Evolutionary conservation across 2,888 invertebrate genomes (phyloP), one percentile per base, ranked within the genome.

Genomic region (Caenorhabditis sp.): DNA sequence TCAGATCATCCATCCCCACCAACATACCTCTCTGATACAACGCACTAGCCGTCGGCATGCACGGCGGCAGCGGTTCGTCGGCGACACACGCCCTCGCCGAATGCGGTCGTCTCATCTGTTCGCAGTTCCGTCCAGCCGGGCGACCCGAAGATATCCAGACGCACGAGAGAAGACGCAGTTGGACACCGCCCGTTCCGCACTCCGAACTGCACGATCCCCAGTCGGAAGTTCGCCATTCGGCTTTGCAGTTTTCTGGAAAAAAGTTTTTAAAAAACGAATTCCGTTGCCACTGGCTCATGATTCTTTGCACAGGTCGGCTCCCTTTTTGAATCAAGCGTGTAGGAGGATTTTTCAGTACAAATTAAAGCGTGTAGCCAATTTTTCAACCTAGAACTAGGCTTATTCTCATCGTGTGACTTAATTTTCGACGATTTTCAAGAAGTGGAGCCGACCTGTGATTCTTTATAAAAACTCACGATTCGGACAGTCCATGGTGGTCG

Each of bases 181-280:
- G 95, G 68, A 96, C 95, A 0, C 97, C 97, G 88, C 95, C 94
- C 78, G 94, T 94, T 51, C 95, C 96, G 92, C 97, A 97, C 0
- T 94, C 93, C 24, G 96, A 96, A 87, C 95, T 94, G 92, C 97
- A 98, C 91, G 96, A 95, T 50, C 96, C 96, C 98, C 98, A 98
- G 74, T 95, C 94, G 9, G 96, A 96, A 4, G 95, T 95, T 80
- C 95, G 94, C 98, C 98, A 98, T 64, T 95, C 95, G 0, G 97
- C 95, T 89, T 94, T 86, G 83, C 91, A 91, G 55, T 84, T 81
- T 24, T 81, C 90, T 90, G 69, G 80, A 83, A 58, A 20, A 44
- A n/a, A n/a, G n/a, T n/a, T n/a, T n/a, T n/a, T n/a, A n/a, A n/a
- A n/a, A n/a, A n/a, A n/a, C n/a, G n/a, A n/a, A n/a, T n/a, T n/a